Base-by-base conservation (phyloP, 2,797 vertebrate genomes). In the Chelmon rostratus region DNA sequence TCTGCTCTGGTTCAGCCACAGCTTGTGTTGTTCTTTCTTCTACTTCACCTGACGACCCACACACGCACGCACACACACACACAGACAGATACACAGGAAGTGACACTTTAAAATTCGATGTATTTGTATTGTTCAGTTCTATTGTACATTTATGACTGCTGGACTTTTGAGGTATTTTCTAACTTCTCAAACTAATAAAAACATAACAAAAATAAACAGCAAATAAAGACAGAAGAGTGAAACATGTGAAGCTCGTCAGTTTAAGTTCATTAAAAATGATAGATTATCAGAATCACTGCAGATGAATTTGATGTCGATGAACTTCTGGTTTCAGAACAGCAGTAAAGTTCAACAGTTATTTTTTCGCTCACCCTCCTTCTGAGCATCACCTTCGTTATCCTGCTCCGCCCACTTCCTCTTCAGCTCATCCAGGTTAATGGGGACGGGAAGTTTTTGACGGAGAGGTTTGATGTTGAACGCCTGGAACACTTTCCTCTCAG, bases 391-490 rank as follows among this genome's bases (percentile, higher is more conserved):
- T 8, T 82, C 91, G 35, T 87, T 90, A 0, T 73, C 40, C 76
- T 95, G 93, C 70, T 92, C 94, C 4, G 72, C 46, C 68, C 40
- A 52, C 61, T 80, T 89, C 84, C 81, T 94, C 88, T 96, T 97
- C 63, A 96, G 92, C 35, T 95, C 94, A 33, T 97, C 97, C 86
- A 97, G 95, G 68, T 97, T 95, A 5, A 94, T 94, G 0, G 97
- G 93, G 18, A 95, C 94, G 67, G 95, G 94, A 31, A 99, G 95
- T 86, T 97, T 99, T 90, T 97, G 96, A 15, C 97, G 95, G 25
- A 99, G 95, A 42, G 98, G 98, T 89, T 97, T 98, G 90, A 99
- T 94, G 92, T 98, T 98, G 92, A 99, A 99, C 0, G 98, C 96
- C 91, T 97, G 98, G 91, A 99, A 99, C 37, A 90, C 88, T 72